Base-by-base conservation (phyloP, 1,140 invertebrate genomes). In the Drosophila insularis region DNA sequence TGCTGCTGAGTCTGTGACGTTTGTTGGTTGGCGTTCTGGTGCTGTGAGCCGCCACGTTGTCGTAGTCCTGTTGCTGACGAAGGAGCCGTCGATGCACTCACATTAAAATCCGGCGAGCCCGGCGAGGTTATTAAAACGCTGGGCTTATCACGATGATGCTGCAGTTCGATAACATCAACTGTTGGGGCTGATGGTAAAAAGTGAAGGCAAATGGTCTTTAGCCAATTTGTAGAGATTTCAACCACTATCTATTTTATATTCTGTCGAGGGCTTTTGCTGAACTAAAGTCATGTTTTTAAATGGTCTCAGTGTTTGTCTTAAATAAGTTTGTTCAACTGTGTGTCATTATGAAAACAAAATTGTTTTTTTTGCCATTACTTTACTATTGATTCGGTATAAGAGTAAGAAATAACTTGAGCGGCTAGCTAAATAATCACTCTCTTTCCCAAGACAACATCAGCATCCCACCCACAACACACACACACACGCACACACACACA, bases 101-200 rank as follows among this genome's bases (percentile, higher is more conserved):
- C 92, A 74, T 95, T 94, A 40, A 95, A 92, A 84, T 97, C 96
- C 13, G 97, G 96, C 66, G 96, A 97, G 46, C 96, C 96, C 4
- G 97, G 97, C 66, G 97, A 97, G 68, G 97, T 97, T 78, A 97
- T 96, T 85, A 97, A 93, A 46, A 98, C 96, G 89, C 95, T 96
- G 27, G 96, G 96, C 91, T 96, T 96, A 78, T 96, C 95, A 78
- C 95, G 94, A 58, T 94, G 92, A 46, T 37, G 55, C 80, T 50
- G 43, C 11, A 86, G 69, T 54, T 91, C 90, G 23, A 90, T 75
- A 5, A 82, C 74, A 67, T 91, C 90, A 27, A 89, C 75, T 8
- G 58, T 71, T 37, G 82, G 71, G 6, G 90, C 80, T 84, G 56
- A 32, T 11, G 8, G 3, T 6, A 0, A 27, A 61, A 50, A 40